These are phyloP conservation scores for Ferrisia virgata DNA, from an alignment of 2,888 invertebrate genomes.

Conservation along the genomic window DNA sequence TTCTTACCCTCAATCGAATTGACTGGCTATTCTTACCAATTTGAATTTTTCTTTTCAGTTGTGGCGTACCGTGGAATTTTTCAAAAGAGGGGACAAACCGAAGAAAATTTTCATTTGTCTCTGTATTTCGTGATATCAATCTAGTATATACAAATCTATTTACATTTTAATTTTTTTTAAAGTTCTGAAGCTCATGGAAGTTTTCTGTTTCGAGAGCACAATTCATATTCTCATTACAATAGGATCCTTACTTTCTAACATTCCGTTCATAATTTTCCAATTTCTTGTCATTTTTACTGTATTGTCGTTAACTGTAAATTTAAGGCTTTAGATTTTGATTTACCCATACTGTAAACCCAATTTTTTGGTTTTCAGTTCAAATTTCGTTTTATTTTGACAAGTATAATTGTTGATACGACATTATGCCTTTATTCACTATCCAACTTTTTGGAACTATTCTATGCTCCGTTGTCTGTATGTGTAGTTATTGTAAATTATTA, in stretches of 20 bases:
- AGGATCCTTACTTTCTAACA: too few relatives aligned
- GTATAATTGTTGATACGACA: neutral
- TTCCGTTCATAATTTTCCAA: neutral
- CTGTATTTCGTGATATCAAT: too few relatives aligned
- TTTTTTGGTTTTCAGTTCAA: neutral
- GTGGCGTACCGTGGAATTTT: too few relatives aligned
- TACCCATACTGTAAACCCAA: neutral
- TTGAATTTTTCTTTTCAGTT: too few relatives aligned
- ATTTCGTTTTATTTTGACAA: neutral
- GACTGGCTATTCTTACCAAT: too few relatives aligned
- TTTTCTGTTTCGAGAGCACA: neutral
- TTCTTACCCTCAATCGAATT: neutral
- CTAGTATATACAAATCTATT: too few relatives aligned
- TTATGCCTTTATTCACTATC: conserved; percentile 7
- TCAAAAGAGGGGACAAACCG: too few relatives aligned
- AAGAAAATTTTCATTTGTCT: too few relatives aligned
- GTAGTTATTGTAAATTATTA: neutral
- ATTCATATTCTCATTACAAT: too few relatives aligned
- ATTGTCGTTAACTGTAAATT: neutral
- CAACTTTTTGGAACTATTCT: neutral
- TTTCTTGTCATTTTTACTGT: conserved; percentile 5
- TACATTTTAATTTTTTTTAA: too few relatives aligned
- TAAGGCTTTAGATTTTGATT: neutral
- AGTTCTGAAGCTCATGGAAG: neutral
- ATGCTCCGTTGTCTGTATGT: neutral